Evolutionary conservation across 2,888 invertebrate species (phyloP), one percentile per base, ranked within the genome.

Genomic region (Rotaria socialis): DNA sequence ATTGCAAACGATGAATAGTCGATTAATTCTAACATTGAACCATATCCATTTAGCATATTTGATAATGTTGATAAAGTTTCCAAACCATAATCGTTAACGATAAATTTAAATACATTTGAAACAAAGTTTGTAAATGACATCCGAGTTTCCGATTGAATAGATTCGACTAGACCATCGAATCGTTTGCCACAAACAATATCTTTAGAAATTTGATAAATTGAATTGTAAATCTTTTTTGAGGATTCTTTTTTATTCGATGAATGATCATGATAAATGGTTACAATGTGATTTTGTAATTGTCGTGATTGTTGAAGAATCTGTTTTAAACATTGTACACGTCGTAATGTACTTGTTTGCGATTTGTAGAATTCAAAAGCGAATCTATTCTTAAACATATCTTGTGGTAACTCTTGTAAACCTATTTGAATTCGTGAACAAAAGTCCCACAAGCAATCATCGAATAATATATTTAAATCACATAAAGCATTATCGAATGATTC

Each of bases 361-460:
- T 47, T 22, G n/a, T 80, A 80, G 35, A 80, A 80, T 80, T 80
- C 80, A n/a, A 47, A 80, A 7, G 80, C 47, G 4, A 47, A 11
- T 47, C 5, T 22, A 47, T 22, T 19, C 14, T 8, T 47, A 47
- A 80, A 80, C n/a, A 47, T n/a, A 24, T 80, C 24, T 47, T 8
- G 7, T 2, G 80, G 43, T 47, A 80, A n/a, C 24, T 80, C 24
- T 43, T 43, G 80, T 5, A 47, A 3, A 47, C 1, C 24, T 41
- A 80, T 80, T 24, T 80, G 43, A 47, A 80, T 41, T 24, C 80
- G 80, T 14, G 80, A 80, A n/a, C 47, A 80, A n/a, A 80, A 80
- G 16, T 80, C 80, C 80, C 80, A 80, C 2, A 80, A n/a, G 47
- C 43, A 80, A 47, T 80, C 80, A 10, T 80, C 80, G 11, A 80